Evolutionary conservation across 2,113 vertebrate species (phyloP).

Genomic region (Dicrurus megarhynchus): DNA sequence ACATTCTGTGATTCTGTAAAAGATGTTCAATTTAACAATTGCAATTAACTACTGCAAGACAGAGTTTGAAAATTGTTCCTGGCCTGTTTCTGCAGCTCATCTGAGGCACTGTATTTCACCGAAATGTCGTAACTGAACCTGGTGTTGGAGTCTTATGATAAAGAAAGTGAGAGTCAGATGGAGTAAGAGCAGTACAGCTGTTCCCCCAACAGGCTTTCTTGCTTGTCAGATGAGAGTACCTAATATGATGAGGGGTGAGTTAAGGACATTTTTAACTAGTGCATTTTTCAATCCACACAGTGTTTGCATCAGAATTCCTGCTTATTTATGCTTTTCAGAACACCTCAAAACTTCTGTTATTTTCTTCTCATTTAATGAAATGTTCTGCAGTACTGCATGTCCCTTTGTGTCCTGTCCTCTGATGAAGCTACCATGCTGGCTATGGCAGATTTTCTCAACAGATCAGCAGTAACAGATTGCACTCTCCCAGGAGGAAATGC

Average conservation of each 20-base stretch:
- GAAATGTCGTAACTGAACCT: neutral
- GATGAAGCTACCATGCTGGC: neutral
- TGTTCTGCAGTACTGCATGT: neutral
- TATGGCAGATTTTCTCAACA: neutral
- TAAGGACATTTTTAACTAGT: neutral
- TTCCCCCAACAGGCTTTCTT: neutral
- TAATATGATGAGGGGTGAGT: neutral
- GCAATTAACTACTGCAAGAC: neutral
- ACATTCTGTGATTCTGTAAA: neutral
- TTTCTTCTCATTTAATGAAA: neutral
- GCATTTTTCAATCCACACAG: neutral
- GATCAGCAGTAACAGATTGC: neutral
- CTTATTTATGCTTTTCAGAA: neutral
- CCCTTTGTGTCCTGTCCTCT: neutral
- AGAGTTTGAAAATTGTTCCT: neutral
- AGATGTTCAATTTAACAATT: neutral
- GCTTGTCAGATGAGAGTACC: neutral
- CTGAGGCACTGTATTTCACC: neutral
- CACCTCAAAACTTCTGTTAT: neutral
- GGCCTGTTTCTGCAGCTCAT: neutral
- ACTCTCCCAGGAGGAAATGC: neutral
- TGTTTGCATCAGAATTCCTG: neutral
- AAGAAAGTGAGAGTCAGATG: neutral
- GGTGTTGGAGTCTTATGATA: neutral
- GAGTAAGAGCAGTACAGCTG: neutral